Percentiles rank a stretch among this genome's conserved stretches.
Evolutionary conservation across 2,113 vertebrate species (phyloP).

Genomic region (Sinocyclocheilus grahami): DNA sequence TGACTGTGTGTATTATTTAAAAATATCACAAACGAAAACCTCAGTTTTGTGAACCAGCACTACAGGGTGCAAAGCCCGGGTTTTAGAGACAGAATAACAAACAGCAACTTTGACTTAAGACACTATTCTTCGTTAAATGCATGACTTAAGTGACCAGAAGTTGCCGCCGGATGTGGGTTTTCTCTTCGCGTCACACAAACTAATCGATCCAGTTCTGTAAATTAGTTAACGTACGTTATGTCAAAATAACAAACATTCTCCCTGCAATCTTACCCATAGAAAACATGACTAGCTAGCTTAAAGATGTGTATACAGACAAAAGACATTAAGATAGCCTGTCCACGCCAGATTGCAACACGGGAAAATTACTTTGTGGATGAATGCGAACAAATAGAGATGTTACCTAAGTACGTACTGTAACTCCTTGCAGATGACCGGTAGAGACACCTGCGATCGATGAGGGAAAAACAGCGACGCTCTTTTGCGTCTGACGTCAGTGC

Average conservation of each 20-base stretch:
- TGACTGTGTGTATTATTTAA: not conserved
- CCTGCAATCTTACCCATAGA: not conserved
- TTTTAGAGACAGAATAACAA: not conserved
- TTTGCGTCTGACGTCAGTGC: slow-evolving; percentile 27
- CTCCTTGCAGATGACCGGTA: not conserved
- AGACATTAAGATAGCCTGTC: not conserved
- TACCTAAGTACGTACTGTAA: slow-evolving; percentile 13
- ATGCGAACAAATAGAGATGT: not conserved
- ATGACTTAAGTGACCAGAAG: not conserved
- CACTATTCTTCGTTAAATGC: not conserved
- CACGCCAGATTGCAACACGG: not conserved
- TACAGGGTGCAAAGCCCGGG: not conserved
- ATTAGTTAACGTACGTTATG: too few species aligned
- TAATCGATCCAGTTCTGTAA: not conserved
- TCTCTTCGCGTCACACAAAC: not conserved
- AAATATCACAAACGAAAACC: not conserved
- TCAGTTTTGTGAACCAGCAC: not conserved
- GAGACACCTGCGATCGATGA: slow-evolving; percentile 22
- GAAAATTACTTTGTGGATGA: not conserved
- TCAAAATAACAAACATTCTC: not conserved
- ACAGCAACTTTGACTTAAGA: not conserved
- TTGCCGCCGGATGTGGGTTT: not conserved
- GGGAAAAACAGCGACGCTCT: not conserved
- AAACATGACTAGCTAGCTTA: slow-evolving; percentile 7
- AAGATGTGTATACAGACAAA: not conserved